A percentile compares a stretch with the other conserved stretches of the same genome.
phyloP scores from a whole-genome alignment of 1,140 invertebrate species.

The Danaus plexippus region DNA sequence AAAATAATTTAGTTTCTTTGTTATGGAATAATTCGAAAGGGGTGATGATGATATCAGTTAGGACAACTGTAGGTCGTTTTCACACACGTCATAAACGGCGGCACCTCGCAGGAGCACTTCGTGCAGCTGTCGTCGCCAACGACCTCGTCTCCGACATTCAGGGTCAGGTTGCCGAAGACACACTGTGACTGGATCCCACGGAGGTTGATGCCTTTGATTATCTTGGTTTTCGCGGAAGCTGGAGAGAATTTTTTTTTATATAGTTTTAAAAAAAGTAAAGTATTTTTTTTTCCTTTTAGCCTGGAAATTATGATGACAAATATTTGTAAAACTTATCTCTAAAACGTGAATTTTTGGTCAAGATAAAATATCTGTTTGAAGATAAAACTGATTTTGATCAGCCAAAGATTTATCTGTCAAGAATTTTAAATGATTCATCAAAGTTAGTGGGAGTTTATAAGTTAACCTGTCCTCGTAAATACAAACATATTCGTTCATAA shows the following conservation, averaged over 20 bases:
- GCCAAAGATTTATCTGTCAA: no score
- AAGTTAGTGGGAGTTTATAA: no score
- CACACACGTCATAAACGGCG: slow-evolving; percentile 59
- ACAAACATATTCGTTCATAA: no score
- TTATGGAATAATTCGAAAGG: no score
- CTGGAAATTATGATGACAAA: neutral
- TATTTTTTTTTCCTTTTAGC: no score
- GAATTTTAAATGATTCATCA: no score
- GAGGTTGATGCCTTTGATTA: slow-evolving; percentile 44
- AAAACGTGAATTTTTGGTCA: no score
- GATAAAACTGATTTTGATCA: no score
- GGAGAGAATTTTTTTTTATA: slow-evolving; percentile 19
- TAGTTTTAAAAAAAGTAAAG: neutral
- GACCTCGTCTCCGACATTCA: slow-evolving; percentile 59
- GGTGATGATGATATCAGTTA: no score
- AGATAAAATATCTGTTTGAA: no score
- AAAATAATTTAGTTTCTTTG: no score
- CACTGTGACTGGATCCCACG: slow-evolving; percentile 42
- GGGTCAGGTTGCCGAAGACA: slow-evolving; percentile 51
- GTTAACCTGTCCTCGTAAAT: no score
- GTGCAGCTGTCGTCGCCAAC: slow-evolving; percentile 52
- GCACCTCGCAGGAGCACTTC: slow-evolving; percentile 55
- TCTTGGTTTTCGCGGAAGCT: slow-evolving; percentile 37
- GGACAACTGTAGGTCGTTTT: slow-evolving; percentile 20
- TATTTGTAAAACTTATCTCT: neutral